Evolutionary conservation across 2,797 vertebrate species (phyloP).

Genomic region (Limosa lapponica): DNA sequence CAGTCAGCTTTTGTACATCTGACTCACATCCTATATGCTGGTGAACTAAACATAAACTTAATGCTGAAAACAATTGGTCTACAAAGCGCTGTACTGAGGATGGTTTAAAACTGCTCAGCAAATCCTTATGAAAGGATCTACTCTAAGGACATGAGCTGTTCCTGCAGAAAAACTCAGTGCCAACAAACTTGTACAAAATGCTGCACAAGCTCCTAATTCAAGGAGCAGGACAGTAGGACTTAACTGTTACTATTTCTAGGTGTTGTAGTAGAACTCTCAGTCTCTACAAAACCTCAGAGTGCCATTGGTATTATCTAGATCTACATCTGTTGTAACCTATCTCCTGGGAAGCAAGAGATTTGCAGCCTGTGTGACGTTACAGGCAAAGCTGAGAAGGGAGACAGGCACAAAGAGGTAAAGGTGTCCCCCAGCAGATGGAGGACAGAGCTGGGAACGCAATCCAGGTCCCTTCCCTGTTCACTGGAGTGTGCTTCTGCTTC

Average conservation of each 20-base stretch:
- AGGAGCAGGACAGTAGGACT: neutral
- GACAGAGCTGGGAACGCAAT: neutral
- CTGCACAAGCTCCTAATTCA: neutral
- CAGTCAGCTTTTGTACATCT: neutral
- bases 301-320: neutral
- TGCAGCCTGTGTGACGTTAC: neutral
- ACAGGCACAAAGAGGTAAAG: neutral
- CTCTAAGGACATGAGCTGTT: neutral
- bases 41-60: neutral
- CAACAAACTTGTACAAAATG: neutral
- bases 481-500: neutral
- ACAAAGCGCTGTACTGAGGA: neutral
- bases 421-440: neutral
- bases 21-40: neutral
- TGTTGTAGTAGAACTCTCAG: neutral
- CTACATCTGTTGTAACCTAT: neutral
- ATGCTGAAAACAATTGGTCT: neutral
- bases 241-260: neutral
- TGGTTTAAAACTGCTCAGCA: neutral
- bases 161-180: neutral
- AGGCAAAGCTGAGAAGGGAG: neutral
- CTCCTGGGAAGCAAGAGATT: neutral
- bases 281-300: neutral
- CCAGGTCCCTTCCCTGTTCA: neutral
- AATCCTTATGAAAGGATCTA: neutral